Evolutionary conservation across 1,140 invertebrate genomes (phyloP), one percentile per base, ranked within the genome.

Genomic region (Drosophila bipectinata): DNA sequence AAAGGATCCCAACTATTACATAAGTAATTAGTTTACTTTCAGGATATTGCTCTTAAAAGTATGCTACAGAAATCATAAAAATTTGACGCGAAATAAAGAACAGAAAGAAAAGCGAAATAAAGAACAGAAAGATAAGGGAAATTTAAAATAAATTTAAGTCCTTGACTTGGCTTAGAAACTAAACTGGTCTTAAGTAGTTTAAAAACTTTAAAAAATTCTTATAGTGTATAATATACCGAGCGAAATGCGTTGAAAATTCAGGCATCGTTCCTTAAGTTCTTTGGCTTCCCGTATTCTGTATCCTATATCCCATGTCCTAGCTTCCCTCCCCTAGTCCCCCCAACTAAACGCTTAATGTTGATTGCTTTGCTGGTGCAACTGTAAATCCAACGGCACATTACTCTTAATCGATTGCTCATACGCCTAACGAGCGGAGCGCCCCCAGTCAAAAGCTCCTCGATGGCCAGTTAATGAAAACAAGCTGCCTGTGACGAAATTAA

Each of bases 381-480:
- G 79, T 83, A 79, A 83, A 79, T 79, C 82, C 75, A 72, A 79
- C 63, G 72, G 28, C 57, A 66, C 80, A 79, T 83, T 79, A 83
- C 62, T 79, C 67, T 87, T 82, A 87, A 87, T 82, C 72, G 79
- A 87, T 88, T 88, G 78, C 80, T 84, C 80, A 83, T 79, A 84
- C 80, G 79, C 68, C 75, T 88, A 87, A 87, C 82, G 74, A 85
- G 82, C 71, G 48, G 12, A 21, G 55, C 61, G 41, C 45, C 61
- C 72, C 47, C 41, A 39, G 63, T 57, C 63, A 54, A 69, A 57
- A 51, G 63, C 60, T 62, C 57, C 53, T 62, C 56, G 69, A 60
- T 79, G 77, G 74, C 78, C 73, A 78, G 82, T 85, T 85, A 85
- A 85, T 85, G 82, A 85, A 85, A 85, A 85, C 78, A 85, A 81